phyloP scores from a whole-genome alignment of 2,113 vertebrate species.

The Brevimyrus niger region DNA sequence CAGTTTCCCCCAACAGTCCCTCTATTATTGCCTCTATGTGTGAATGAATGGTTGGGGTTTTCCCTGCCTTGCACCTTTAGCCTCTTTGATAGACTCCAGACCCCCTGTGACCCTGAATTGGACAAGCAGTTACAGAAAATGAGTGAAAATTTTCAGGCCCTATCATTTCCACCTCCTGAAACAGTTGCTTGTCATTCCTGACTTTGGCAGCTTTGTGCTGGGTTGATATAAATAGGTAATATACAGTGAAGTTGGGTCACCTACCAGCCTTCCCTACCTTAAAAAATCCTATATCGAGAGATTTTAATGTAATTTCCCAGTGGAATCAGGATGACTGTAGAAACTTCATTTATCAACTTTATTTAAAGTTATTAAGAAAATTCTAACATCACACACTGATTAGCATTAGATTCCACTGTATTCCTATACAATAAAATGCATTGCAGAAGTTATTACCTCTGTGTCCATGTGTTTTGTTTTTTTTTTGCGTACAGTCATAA shows the following conservation, averaged over 20 bases:
- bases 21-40: not conserved
- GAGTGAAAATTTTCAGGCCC: not conserved
- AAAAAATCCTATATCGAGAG: not conserved
- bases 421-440: not conserved
- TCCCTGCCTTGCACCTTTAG: not conserved
- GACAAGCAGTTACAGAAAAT: not conserved
- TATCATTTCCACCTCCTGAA: not conserved
- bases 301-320: not conserved
- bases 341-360: not conserved
- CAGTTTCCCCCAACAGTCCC: not conserved
- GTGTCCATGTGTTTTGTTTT: not conserved
- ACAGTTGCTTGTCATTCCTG: not conserved
- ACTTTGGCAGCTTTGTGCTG: not conserved
- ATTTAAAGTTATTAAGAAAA: not conserved
- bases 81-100: not conserved
- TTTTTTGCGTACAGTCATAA: not conserved
- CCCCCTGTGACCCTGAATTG: not conserved
- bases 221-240: not conserved
- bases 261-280: not conserved
- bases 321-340: not conserved
- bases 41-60: not conserved
- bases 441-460: not conserved
- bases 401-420: not conserved
- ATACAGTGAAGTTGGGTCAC: not conserved
- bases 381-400: not conserved